phyloP scores from a whole-genome alignment of 2,888 invertebrate species.

The Mimachlamys varia region DNA sequence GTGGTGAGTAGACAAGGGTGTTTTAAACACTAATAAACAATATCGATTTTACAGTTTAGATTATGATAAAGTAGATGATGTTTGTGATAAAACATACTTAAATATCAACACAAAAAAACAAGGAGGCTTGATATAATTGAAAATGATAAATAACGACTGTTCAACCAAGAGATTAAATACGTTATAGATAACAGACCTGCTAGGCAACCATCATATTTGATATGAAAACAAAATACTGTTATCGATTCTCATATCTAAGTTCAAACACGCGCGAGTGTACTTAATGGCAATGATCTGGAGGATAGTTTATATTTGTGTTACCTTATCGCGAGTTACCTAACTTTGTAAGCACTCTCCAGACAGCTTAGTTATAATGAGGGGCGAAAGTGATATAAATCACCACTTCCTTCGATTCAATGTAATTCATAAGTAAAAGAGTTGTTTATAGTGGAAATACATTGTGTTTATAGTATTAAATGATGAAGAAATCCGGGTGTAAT shows the following conservation, averaged over 20 bases:
- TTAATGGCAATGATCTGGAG: not conserved
- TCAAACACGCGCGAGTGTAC: not conserved
- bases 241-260: not conserved
- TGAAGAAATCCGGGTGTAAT: not conserved
- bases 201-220: not conserved
- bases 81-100: not conserved
- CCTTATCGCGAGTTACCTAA: conserved; percentile 20
- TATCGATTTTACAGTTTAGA: too few relatives aligned
- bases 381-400: not conserved
- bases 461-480: not conserved
- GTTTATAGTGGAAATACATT: not conserved
- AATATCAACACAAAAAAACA: not conserved
- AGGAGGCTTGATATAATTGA: not conserved
- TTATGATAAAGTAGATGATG: not conserved
- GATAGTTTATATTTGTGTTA: not conserved
- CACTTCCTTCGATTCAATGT: not conserved
- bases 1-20: too few relatives aligned
- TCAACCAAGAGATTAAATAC: not conserved
- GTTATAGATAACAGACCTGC: not conserved
- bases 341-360: not conserved
- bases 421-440: not conserved
- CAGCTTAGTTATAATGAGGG: not conserved
- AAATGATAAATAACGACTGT: not conserved
- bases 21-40: too few relatives aligned
- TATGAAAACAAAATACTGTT: conserved; percentile 28